A percentile compares a stretch with the other conserved stretches of the same genome.
phyloP scores from a whole-genome alignment of 2,797 vertebrate species.

The Cyclura pinguis region DNA sequence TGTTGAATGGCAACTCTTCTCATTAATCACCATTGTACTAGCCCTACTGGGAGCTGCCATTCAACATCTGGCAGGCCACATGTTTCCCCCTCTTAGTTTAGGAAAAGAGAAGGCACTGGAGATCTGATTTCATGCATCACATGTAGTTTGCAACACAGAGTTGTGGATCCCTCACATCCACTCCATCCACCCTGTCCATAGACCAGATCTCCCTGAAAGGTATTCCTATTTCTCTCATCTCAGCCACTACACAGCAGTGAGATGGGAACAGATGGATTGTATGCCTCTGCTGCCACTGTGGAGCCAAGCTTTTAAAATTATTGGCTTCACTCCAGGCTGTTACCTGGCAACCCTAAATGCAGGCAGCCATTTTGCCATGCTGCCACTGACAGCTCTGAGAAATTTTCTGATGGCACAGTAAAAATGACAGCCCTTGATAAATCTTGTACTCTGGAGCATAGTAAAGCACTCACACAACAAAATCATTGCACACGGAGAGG shows the following conservation, averaged over 20 bases:
- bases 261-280: too few relatives aligned
- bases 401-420: background rate
- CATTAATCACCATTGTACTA: too few relatives aligned
- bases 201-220: background rate
- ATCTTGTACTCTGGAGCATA: background rate
- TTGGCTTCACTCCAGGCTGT: background rate
- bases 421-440: background rate
- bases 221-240: background rate
- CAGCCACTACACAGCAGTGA: background rate
- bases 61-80: too few relatives aligned
- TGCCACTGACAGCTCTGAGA: background rate
- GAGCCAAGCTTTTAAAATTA: background rate
- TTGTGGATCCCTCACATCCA: background rate
- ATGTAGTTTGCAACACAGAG: too few relatives aligned
- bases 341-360: constrained; percentile 7
- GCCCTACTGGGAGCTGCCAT: too few relatives aligned
- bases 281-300: background rate
- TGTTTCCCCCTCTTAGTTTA: too few relatives aligned
- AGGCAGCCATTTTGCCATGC: constrained; percentile 6
- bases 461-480: background rate
- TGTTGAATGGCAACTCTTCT: too few relatives aligned
- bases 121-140: too few relatives aligned
- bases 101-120: too few relatives aligned
- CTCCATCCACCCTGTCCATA: background rate
- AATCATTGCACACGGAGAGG: background rate